Evolutionary conservation across 2,797 vertebrate species (phyloP).

Genomic region (Stomatorhinus walkeri): DNA sequence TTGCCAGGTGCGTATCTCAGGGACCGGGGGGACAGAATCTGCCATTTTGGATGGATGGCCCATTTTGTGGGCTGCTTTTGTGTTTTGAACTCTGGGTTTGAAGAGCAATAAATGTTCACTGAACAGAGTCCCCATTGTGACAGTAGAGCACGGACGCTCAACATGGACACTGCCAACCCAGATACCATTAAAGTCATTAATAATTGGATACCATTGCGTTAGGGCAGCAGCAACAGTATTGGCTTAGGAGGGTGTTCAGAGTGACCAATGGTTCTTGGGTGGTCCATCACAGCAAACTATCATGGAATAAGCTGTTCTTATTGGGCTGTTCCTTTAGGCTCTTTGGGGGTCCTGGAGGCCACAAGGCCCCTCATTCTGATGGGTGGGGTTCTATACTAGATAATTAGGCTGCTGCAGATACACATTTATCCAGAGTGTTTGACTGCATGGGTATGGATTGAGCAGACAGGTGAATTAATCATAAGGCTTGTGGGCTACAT

Average conservation of each 20-base stretch:
- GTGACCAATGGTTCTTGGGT: background rate
- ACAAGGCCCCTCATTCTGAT: background rate
- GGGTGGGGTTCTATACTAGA: background rate
- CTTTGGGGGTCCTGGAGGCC: background rate
- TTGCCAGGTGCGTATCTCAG: background rate
- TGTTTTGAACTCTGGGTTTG: background rate
- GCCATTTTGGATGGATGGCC: background rate
- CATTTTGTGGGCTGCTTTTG: background rate
- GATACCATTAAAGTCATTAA: background rate
- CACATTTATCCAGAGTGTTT: background rate
- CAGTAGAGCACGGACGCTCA: background rate
- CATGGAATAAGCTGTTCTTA: background rate
- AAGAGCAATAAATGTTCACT: background rate
- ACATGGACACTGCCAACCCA: background rate
- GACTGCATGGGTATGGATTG: background rate
- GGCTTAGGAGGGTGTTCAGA: background rate
- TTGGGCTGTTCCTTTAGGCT: background rate
- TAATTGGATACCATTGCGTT: background rate
- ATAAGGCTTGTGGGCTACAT: background rate
- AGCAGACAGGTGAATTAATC: background rate
- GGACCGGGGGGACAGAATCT: background rate
- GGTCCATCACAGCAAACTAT: background rate
- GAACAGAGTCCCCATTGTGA: background rate
- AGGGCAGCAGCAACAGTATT: background rate
- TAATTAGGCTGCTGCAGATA: background rate